These are phyloP conservation scores for Leucopternis melanops DNA, from an alignment of 2,113 vertebrate genomes.

Conservation along the genomic window DNA sequence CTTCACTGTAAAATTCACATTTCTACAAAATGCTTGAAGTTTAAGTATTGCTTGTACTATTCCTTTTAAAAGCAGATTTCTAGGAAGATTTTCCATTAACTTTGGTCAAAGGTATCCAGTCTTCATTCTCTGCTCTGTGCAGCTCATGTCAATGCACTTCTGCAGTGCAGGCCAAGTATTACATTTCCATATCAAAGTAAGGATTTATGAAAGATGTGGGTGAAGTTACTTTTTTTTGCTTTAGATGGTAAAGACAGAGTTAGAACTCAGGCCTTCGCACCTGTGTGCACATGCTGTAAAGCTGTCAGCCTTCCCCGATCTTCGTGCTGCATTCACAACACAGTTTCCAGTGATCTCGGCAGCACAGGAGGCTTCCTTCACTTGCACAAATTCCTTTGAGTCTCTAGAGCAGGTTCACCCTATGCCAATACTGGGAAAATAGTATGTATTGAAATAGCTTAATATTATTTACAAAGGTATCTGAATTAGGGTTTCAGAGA, in stretches of 20 bases:
- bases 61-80: background rate
- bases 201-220: background rate
- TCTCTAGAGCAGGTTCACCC: background rate
- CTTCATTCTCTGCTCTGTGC: background rate
- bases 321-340: background rate
- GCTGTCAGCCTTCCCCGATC: background rate
- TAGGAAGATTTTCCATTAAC: background rate
- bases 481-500: background rate
- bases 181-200: background rate
- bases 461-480: background rate
- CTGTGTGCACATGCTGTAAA: background rate
- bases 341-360: background rate
- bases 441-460: background rate
- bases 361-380: background rate
- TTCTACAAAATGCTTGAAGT: background rate
- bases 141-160: background rate
- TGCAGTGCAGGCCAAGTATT: background rate
- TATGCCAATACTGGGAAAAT: background rate
- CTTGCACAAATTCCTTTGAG: background rate
- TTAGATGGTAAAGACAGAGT: background rate
- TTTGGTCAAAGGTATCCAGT: background rate
- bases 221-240: background rate
- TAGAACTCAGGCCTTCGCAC: background rate
- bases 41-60: background rate
- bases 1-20: background rate